phyloP scores from a whole-genome alignment of 2,888 invertebrate genomes.

The Tiliacea citrago region DNA sequence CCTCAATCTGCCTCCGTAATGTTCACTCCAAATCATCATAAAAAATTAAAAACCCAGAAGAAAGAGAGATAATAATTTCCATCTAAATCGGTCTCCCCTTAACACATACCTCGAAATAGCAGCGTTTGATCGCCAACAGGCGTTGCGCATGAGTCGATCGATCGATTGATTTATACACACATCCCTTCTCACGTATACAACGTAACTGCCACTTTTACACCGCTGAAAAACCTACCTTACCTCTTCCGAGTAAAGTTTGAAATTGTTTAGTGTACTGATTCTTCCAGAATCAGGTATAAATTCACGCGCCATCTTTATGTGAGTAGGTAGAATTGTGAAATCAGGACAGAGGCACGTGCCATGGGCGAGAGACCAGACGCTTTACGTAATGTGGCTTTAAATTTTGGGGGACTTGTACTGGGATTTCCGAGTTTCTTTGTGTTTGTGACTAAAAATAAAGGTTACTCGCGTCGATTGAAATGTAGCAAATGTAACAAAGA shows the following conservation, averaged over 20 bases:
- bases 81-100: constrained; percentile 73
- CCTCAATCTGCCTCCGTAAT: not conserved
- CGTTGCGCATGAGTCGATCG: constrained; percentile 83
- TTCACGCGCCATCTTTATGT: constrained; percentile 69
- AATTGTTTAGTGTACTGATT: not conserved
- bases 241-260: accelerated
- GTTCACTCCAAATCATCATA: constrained; percentile 45
- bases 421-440: constrained; percentile 48
- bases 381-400: constrained; percentile 68
- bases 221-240: constrained; percentile 28
- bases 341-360: constrained; percentile 73
- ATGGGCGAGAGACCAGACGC: constrained; percentile 68
- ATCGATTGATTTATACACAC: constrained; percentile 88
- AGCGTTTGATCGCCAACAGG: constrained; percentile 83
- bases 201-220: constrained; percentile 33
- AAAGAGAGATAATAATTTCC: constrained; percentile 56
- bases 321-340: constrained; percentile 73
- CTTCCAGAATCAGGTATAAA: constrained; percentile 63
- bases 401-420: constrained; percentile 39
- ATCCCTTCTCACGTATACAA: constrained; percentile 63
- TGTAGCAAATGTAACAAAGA: constrained; percentile 24
- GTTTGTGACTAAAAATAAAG: constrained; percentile 37
- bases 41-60: constrained; percentile 48
- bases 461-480: constrained; percentile 2
- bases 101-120: constrained; percentile 81